Conservation (phyloP, 2,888 invertebrate species). For the Aproaerema taeniolella region DNA sequence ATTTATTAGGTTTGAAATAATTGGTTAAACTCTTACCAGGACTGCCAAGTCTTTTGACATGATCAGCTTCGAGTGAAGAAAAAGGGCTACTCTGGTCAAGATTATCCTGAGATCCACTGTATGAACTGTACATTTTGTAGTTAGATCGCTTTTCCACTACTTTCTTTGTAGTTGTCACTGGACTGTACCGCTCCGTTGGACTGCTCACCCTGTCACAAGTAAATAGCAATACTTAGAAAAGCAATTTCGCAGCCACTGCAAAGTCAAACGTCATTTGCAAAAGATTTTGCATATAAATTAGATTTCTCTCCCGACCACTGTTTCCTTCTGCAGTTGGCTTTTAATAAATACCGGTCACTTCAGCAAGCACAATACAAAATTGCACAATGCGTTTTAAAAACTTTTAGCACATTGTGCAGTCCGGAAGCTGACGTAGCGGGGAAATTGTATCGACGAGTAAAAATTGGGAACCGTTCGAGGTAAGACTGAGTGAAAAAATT, state of each 20-base stretch:
- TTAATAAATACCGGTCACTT: conserved; percentile 4
- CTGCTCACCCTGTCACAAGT: conserved; percentile 58
- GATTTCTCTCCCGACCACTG: conserved; percentile 10
- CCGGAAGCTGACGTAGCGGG: not conserved
- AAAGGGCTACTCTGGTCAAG: conserved; percentile 59
- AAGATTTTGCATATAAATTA: conserved; percentile 13
- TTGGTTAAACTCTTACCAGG: too few species aligned
- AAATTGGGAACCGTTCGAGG: conserved; percentile 9
- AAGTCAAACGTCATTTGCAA: conserved; percentile 8
- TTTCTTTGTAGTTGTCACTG: conserved; percentile 60
- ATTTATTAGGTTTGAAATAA: too few species aligned
- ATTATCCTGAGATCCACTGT: conserved; percentile 64
- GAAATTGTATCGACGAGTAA: too few species aligned
- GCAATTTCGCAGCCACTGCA: not conserved
- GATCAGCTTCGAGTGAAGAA: conserved; percentile 59
- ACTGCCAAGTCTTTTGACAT: conserved; percentile 57
- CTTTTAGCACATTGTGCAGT: not conserved
- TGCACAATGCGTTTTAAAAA: not conserved
- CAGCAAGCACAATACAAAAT: not conserved
- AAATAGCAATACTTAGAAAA: conserved; percentile 2
- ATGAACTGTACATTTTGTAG: conserved; percentile 67
- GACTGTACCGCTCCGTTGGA: conserved; percentile 62
- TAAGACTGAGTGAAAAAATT: conserved; percentile 20
- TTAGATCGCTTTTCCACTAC: conserved; percentile 67
- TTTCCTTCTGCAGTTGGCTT: conserved; percentile 5